Evolutionary conservation across 2,113 vertebrate genomes (phyloP), one percentile per base, ranked within the genome.

Genomic region (Grantiella picta): DNA sequence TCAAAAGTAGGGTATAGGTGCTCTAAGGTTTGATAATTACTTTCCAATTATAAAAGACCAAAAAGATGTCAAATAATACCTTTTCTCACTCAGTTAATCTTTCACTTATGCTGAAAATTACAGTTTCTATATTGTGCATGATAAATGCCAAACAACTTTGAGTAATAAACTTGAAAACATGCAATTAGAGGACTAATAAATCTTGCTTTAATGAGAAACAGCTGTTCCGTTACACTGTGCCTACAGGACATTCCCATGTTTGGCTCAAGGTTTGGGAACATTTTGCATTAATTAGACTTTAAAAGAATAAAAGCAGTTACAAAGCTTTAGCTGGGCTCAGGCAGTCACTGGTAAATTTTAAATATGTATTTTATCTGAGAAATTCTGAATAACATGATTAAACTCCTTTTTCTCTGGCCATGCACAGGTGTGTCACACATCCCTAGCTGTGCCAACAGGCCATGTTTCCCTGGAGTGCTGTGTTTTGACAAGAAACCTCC

Each of bases 161-260:
- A 91, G 86, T 97, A 97, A 97, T 94, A 97, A 97, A 96, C 94
- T 94, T 87, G 95, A 93, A 96, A 98, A 97, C 95, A 94, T 35
- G 52, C 72, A 96, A 98, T 97, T 95, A 97, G 78, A 94, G 35
- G 40, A 83, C 95, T 92, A 96, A 97, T 98, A 98, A 98, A 98
- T 98, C 97, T 97, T 93, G n/a, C 82, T 96, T 97, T 98, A 97
- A 98, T 97, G 95, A 97, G 97, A 97, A 98, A 95, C 97, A 98
- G 96, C 96, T 98, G 97, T 77, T 95, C 85, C 20, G 89, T 69
- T 96, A 75, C 68, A 44, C 80, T 90, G 52, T 91, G 95, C 79
- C 89, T 96, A 95, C 64, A 91, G 91, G 96, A 94, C 81, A 90
- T 70, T 66, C 85, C 89, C 91, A 25, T 60, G 76, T 69, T 90